Conservation (phyloP, 2,888 invertebrate species). For the Dusona sp. region DNA sequence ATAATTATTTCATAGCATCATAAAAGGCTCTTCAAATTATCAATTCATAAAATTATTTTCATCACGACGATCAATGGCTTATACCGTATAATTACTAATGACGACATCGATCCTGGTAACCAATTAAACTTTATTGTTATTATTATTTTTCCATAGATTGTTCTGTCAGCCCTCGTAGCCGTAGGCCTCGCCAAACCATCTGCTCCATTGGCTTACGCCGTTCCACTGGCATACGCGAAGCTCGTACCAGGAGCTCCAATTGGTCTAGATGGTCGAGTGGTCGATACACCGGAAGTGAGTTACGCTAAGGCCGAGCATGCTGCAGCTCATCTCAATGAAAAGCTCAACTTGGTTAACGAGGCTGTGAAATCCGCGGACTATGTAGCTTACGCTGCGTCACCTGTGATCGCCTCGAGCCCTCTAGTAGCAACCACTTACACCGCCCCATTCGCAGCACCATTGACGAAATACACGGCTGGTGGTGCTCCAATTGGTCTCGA, state of each 20-base stretch:
- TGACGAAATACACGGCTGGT: conserved; percentile 64
- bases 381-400: conserved; percentile 59
- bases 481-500: conserved; percentile 81
- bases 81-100: background rate
- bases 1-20: background rate
- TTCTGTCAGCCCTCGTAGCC: conserved; percentile 74
- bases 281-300: conserved; percentile 77
- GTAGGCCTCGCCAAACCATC: conserved; percentile 72
- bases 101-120: background rate
- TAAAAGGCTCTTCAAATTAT: background rate
- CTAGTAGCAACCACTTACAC: conserved; percentile 47
- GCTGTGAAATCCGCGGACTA: conserved; percentile 74
- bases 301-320: conserved; percentile 76
- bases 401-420: conserved; percentile 33
- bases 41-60: background rate
- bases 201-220: conserved; percentile 4
- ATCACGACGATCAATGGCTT: background rate
- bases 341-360: conserved; percentile 74
- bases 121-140: background rate
- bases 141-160: conserved; percentile 61
- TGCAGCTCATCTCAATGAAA: conserved; percentile 77
- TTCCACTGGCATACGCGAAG: conserved; percentile 65
- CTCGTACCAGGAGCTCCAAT: conserved; percentile 73
- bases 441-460: conserved; percentile 33
- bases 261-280: conserved; percentile 74